A percentile compares a stretch with the other conserved stretches of the same genome.
These are phyloP conservation scores for Momotus momota DNA, from an alignment of 2,797 vertebrate genomes.

Conservation along the genomic window DNA sequence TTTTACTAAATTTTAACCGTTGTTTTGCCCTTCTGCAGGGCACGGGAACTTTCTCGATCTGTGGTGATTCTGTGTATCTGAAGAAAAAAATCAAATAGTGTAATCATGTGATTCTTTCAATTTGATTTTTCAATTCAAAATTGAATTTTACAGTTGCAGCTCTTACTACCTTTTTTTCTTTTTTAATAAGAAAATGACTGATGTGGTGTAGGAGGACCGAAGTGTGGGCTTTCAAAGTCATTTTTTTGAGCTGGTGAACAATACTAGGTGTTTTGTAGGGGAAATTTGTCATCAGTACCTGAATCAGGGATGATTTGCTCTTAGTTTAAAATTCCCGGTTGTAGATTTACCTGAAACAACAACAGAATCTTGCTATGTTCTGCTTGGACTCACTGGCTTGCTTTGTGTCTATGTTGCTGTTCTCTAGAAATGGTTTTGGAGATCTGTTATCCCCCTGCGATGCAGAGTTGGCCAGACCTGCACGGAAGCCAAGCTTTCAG, in stretches of 20 bases:
- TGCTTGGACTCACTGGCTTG: background rate
- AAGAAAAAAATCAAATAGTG: rapidly evolving
- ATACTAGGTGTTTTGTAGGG: background rate
- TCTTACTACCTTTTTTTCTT: background rate
- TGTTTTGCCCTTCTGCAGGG: no score
- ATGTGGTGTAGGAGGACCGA: background rate
- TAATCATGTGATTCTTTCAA: rapidly evolving
- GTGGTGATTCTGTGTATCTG: background rate
- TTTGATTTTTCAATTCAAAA: background rate
- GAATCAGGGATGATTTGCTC: rapidly evolving
- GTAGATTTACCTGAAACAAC: background rate
- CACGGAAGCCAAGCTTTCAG: conserved; percentile 84
- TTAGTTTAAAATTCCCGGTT: background rate
- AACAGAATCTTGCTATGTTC: background rate
- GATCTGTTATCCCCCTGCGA: conserved; percentile 84
- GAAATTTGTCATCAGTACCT: background rate
- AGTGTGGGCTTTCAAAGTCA: background rate
- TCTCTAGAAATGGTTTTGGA: conserved; percentile 78
- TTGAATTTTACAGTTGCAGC: rapidly evolving
- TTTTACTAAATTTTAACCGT: rapidly evolving
- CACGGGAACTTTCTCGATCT: rapidly evolving
- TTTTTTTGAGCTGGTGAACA: background rate
- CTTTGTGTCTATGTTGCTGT: background rate
- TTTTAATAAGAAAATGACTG: background rate
- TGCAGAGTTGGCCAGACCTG: conserved; percentile 82